Percentiles rank a stretch among this genome's conserved stretches.
These are phyloP conservation scores for Notocelia uddmanniana DNA, from an alignment of 2,888 invertebrate species.

Conservation along the genomic window DNA sequence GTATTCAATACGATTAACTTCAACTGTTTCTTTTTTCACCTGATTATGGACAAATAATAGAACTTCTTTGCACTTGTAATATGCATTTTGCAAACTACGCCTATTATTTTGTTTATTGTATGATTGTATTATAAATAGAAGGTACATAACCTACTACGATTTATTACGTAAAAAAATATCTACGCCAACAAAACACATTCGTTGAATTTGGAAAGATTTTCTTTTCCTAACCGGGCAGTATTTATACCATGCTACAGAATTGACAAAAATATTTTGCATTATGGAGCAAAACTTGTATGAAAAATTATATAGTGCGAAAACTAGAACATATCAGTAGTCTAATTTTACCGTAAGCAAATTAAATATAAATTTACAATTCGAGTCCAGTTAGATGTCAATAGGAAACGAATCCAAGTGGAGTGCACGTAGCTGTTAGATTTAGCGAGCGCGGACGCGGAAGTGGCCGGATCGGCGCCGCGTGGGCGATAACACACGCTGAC, in stretches of 20 bases:
- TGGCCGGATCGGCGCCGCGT: slow-evolving; percentile 61
- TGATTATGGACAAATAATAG: no score
- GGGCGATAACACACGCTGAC: slow-evolving; percentile 66
- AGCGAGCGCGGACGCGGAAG: slow-evolving; percentile 61
- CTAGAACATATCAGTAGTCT: neutral
- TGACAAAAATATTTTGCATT: neutral
- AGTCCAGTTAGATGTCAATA: slow-evolving; percentile 43
- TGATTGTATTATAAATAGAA: neutral
- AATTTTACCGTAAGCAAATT: neutral
- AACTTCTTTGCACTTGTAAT: no score
- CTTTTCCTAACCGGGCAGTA: neutral
- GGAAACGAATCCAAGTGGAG: slow-evolving; percentile 41
- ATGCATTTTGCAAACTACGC: neutral
- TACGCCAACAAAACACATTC: neutral
- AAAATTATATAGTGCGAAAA: no score
- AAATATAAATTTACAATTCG: neutral
- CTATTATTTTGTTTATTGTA: neutral
- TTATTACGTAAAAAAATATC: neutral
- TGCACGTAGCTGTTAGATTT: slow-evolving; percentile 20
- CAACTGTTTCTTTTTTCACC: neutral
- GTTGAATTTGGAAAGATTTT: neutral
- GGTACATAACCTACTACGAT: neutral
- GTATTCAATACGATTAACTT: slow-evolving; percentile 2
- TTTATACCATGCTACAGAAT: neutral
- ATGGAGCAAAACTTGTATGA: no score